Base-by-base conservation (phyloP, 1,140 invertebrate species). In the Drosophila pseudoobscura region DNA sequence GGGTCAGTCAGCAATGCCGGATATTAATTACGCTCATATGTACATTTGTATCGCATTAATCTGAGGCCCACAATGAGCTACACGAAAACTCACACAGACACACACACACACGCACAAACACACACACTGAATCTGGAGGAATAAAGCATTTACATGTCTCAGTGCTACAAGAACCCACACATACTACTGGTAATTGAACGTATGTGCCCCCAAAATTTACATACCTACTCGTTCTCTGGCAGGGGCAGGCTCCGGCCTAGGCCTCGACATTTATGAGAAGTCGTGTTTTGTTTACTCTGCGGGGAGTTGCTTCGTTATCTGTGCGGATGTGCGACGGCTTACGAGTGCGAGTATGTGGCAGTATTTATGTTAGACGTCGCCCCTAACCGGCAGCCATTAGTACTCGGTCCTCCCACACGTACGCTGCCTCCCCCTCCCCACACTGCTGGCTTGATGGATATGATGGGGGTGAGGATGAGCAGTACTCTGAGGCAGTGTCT, bases 11-110 rank as follows among this genome's bases (percentile, higher is more conserved):
- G 41, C 60, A 66, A 55, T 35, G n/a, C 74, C 68, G 73, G 78
- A 82, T 82, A 82, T 82, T 80, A 77, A 80, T 82, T 82, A 74
- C 57, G 51, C 53, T 74, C 59, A 69, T 74, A 26, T 26, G 24
- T 26, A 61, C 59, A 69, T 77, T 69, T 82, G 68, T 68, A 70
- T 56, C 54, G 41, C 74, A 74, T 77, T 66, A 65, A 73, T 62
- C 62, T 74, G 44, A 59, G 58, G 61, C 60, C 60, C 72, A 60
- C 39, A 61, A 51, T 64, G 68, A 68, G 29, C 22, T 39, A 29
- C 61, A 31, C 35, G 35, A 66, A 52, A 35, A 57, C 47, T 52
- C 29, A 53, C 64, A 41, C 45, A 50, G 61, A 41, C 53, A 66
- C 60, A 72, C 15, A 15, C 15, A 15, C 66, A 39, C 51, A 50